Conservation (phyloP, 2,113 vertebrate species). For the Hiodon tergisus region DNA sequence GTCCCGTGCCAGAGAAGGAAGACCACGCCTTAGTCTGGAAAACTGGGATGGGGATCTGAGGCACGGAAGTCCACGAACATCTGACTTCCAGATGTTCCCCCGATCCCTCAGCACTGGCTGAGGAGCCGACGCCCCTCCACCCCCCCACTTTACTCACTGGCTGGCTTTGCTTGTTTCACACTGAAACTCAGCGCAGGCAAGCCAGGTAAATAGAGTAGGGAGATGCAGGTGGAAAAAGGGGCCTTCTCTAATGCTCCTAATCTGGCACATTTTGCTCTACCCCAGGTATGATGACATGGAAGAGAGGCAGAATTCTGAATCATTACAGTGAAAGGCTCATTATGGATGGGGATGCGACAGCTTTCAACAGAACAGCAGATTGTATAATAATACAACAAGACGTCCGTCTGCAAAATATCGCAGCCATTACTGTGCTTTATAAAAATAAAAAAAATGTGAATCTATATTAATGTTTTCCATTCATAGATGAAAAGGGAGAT, state of each 20-base stretch:
- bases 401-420: conserved; percentile 1
- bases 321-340: conserved; percentile 2
- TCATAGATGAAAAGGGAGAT: conserved; percentile 22
- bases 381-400: conserved; percentile 12
- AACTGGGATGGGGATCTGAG: conserved; percentile 12
- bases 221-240: neutral
- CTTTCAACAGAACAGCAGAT: conserved; percentile 7
- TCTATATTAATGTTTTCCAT: neutral
- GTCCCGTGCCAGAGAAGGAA: conserved; percentile 7
- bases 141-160: neutral
- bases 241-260: neutral
- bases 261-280: neutral
- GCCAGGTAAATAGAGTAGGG: neutral
- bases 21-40: neutral
- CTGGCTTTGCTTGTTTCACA: neutral
- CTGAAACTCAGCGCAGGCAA: neutral
- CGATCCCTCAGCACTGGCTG: conserved; percentile 17
- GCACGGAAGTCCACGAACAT: conserved; percentile 29
- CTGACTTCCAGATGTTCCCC: conserved; percentile 58
- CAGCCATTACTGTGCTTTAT: conserved; percentile 38
- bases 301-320: neutral
- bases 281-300: neutral
- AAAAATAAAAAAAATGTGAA: conserved; percentile 13
- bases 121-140: conserved; percentile 36
- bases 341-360: neutral